phyloP scores from a whole-genome alignment of 1,140 invertebrate genomes.

The Frieseomelitta varia region DNA sequence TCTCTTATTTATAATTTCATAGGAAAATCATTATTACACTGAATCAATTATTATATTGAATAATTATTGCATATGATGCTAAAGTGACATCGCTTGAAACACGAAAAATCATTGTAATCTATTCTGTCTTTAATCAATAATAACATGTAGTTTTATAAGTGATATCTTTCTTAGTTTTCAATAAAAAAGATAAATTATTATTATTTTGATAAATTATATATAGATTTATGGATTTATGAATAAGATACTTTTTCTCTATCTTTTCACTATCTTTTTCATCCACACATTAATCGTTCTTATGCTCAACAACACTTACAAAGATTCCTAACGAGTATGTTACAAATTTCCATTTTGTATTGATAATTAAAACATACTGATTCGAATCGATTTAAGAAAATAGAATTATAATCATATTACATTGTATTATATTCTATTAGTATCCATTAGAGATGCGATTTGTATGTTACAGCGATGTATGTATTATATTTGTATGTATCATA shows the following conservation, averaged over 20 bases:
- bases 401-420: background rate
- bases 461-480: background rate
- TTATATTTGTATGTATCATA: conserved; percentile 7
- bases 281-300: background rate
- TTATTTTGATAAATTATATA: background rate
- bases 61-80: too few relatives aligned
- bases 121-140: too few relatives aligned
- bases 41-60: too few relatives aligned
- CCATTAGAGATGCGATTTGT: background rate
- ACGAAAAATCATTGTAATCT: too few relatives aligned
- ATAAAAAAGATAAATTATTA: background rate
- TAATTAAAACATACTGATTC: background rate
- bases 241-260: background rate
- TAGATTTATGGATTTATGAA: too few relatives aligned
- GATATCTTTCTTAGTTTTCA: too few relatives aligned
- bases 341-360: background rate
- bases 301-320: background rate
- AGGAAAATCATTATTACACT: too few relatives aligned
- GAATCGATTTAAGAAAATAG: background rate
- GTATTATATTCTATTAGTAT: background rate
- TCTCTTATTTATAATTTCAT: too few relatives aligned
- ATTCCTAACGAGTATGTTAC: background rate
- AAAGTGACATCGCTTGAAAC: too few relatives aligned
- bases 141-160: too few relatives aligned
- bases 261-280: too few relatives aligned